phyloP scores from a whole-genome alignment of 2,113 vertebrate genomes.

The Rhipidura dahli region DNA sequence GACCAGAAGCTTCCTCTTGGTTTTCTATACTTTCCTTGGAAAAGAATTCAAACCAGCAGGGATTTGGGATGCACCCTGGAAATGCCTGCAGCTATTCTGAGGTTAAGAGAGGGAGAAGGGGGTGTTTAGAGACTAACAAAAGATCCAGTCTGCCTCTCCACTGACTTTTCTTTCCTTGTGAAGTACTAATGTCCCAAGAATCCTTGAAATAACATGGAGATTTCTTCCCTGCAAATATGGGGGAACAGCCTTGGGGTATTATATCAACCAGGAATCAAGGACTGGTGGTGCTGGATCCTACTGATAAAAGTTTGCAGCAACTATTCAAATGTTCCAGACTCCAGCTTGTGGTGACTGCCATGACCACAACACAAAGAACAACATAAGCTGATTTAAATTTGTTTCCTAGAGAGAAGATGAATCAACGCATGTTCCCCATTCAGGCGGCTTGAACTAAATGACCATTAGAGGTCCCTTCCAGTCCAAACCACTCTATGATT shows the following conservation, averaged over 20 bases:
- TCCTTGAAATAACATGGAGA: neutral
- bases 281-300: neutral
- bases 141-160: neutral
- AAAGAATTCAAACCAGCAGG: neutral
- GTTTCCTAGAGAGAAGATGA: neutral
- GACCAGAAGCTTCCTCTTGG: neutral
- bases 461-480: neutral
- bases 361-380: neutral
- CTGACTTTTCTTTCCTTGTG: neutral
- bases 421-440: neutral
- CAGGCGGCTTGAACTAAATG: neutral
- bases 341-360: accelerated
- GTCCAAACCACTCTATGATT: neutral
- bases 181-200: neutral
- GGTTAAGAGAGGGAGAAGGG: neutral
- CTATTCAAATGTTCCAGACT: neutral
- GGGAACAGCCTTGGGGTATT: neutral
- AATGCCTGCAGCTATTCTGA: neutral
- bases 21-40: neutral
- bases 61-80: neutral
- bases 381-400: neutral
- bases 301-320: neutral
- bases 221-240: neutral
- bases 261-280: neutral
- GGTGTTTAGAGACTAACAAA: neutral